Evolutionary conservation across 1,140 invertebrate genomes (phyloP).

Genomic region (Leptopilina clavipes): DNA sequence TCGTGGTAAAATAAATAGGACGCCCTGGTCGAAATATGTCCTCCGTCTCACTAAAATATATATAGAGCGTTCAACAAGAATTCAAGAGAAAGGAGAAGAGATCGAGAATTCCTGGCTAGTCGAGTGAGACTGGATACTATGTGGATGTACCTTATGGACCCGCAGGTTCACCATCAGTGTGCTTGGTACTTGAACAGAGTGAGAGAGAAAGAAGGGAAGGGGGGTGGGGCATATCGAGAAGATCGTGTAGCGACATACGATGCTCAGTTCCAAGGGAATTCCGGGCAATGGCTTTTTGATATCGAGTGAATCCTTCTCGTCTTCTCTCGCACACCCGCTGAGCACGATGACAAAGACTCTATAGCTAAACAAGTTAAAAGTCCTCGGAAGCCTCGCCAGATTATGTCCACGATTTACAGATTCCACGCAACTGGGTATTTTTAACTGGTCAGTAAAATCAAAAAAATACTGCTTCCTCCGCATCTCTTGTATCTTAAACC

Average conservation of each 20-base stretch:
- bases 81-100: constrained; percentile 27
- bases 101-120: constrained; percentile 14
- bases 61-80: constrained; percentile 42
- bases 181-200: not conserved
- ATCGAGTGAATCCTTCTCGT: constrained; percentile 26
- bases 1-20: constrained; percentile 46
- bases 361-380: not conserved
- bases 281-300: constrained; percentile 30
- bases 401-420: constrained; percentile 30
- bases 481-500: constrained; percentile 25
- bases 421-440: constrained; percentile 21
- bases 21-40: constrained; percentile 48
- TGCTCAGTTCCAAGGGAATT: not conserved
- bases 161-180: not conserved
- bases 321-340: constrained; percentile 22
- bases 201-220: too few relatives aligned
- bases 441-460: constrained; percentile 15
- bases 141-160: constrained; percentile 9
- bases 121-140: not conserved
- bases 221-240: not conserved
- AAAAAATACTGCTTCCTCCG: constrained; percentile 17
- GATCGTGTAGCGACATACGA: constrained; percentile 5
- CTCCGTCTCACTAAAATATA: constrained; percentile 50
- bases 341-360: constrained; percentile 21
- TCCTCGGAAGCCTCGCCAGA: constrained; percentile 25